Base-by-base conservation (phyloP, 2,797 vertebrate species). In the Hemitrygon akajei region DNA sequence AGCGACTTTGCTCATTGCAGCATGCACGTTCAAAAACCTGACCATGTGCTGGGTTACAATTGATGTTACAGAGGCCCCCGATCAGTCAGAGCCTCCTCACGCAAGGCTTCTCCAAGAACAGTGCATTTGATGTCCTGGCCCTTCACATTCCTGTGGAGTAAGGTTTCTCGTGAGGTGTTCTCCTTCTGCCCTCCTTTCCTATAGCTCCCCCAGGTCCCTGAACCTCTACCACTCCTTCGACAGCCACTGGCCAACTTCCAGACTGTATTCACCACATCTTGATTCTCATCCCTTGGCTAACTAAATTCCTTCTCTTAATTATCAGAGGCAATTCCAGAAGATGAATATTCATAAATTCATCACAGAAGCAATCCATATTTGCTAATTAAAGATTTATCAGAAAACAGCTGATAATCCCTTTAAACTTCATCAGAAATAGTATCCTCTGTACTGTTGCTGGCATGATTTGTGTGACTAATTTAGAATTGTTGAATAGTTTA, bases 391-490 rank as follows among this genome's bases (percentile, higher is more conserved):
- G 30, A 34, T 86, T 14, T 86, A 14, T 60, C 82, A 60, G 25
- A 86, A 30, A 60, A 14, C 56, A n/a, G 16, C n/a, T 66, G 60
- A 89, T 34, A 34, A 34, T 89, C 60, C 18, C 86, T n/a, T 89
- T 66, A 89, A 89, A 34, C 66, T 66, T 66, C 30, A 7, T 60
- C 20, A 12, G 60, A 89, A 89, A 34, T 89, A 63, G 18, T 0
- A 18, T 30, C 86, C 86, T 89, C 58, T n/a, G 34, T 18, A 30
- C 60, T 89, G 16, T 22, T 18, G 16, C 16, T 66, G 60, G 2
- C 86, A 63, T 37, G 86, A 89, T 89, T 89, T 89, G 60, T 89
- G 60, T 66, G 60, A 22, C 58, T 66, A 66, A 89, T 89, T 66
- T 89, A 66, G 86, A 89, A 37, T 66, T 89, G 60, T 18, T 63